A percentile compares a stretch with the other conserved stretches of the same genome.
These are phyloP conservation scores for Himalopsyche anomala DNA, from an alignment of 2,888 invertebrate genomes.

Conservation along the genomic window DNA sequence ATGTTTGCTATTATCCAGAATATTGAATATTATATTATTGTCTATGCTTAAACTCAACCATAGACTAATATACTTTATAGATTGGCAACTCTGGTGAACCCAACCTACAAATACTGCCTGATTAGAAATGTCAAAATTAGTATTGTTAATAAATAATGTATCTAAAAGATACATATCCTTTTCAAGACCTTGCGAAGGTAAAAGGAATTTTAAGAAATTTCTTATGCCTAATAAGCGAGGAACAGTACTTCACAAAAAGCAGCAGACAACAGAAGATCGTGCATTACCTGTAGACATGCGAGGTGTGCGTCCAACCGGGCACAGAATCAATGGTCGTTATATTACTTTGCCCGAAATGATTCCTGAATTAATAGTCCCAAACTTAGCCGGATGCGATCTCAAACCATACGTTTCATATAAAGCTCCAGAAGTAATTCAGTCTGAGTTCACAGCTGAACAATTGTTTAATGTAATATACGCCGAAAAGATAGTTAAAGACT, in stretches of 20 bases:
- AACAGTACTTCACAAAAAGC: conserved; percentile 80
- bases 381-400: conserved; percentile 87
- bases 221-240: conserved; percentile 86
- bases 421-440: conserved; percentile 84
- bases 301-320: conserved; percentile 83
- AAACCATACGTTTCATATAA: conserved; percentile 97
- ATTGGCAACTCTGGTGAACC: background rate
- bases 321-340: conserved; percentile 72
- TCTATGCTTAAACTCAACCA: too few species aligned
- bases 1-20: too few species aligned
- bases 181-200: conserved; percentile 73
- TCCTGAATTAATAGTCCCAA: conserved; percentile 94
- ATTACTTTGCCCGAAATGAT: conserved; percentile 89
- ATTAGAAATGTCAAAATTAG: conserved; percentile 72
- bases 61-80: too few species aligned
- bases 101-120: background rate
- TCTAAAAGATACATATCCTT: conserved; percentile 72
- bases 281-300: conserved; percentile 83
- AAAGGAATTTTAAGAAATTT: conserved; percentile 91
- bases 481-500: conserved; percentile 86
- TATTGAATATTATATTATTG: too few species aligned
- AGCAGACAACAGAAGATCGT: conserved; percentile 77
- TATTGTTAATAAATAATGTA: conserved; percentile 70
- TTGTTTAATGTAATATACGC: conserved; percentile 89
- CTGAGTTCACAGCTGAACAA: conserved; percentile 89